A percentile compares a stretch with the other conserved stretches of the same genome.
Conservation (phyloP, 1,140 invertebrate genomes). For the Campodea augens region DNA sequence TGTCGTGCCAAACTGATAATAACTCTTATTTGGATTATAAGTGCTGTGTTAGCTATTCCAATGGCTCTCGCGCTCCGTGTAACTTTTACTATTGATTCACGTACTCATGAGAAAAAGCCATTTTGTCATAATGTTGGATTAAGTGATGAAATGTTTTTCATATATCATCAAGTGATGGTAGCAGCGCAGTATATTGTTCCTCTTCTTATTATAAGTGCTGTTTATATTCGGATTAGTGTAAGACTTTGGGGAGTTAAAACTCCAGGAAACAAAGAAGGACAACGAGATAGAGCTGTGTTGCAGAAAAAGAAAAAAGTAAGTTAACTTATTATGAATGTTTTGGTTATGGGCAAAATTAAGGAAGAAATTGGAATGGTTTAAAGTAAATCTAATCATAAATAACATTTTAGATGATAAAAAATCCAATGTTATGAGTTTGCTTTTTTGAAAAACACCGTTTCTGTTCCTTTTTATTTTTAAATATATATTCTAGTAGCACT, state of each 20-base stretch:
- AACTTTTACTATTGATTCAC: conserved; percentile 16
- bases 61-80: conserved; percentile 44
- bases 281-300: conserved; percentile 48
- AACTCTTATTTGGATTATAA: conserved; percentile 42
- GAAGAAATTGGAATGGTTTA: too few species aligned
- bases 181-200: conserved; percentile 51
- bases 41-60: conserved; percentile 37
- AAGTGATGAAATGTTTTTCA: conserved; percentile 29
- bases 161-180: conserved; percentile 34
- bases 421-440: too few species aligned
- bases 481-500: too few species aligned
- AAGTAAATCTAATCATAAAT: too few species aligned
- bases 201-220: conserved; percentile 51
- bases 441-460: too few species aligned
- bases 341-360: too few species aligned
- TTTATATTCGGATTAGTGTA: conserved; percentile 55
- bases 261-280: conserved; percentile 53
- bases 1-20: conserved; percentile 44
- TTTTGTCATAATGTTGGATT: conserved; percentile 37
- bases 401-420: too few species aligned
- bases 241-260: conserved; percentile 51
- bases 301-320: conserved; percentile 62
- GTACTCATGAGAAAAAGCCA: conserved; percentile 24
- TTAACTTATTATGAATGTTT: too few species aligned
- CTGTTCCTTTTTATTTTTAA: too few species aligned